These are phyloP conservation scores for Brachypteracias leptosomus DNA, from an alignment of 2,113 vertebrate genomes.

Conservation along the genomic window DNA sequence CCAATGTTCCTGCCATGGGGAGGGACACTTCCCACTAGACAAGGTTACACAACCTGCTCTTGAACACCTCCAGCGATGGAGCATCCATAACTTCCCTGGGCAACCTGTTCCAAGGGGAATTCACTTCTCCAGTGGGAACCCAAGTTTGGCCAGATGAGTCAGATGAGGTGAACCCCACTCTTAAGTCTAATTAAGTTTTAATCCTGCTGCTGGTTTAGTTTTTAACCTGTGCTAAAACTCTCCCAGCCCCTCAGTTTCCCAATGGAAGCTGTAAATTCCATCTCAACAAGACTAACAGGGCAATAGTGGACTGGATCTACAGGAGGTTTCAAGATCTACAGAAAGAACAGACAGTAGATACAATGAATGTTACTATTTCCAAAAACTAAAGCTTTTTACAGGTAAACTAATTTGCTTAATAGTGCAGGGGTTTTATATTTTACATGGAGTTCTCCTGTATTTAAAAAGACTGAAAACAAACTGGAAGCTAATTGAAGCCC, in stretches of 20 bases:
- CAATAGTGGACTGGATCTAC: fast-evolving
- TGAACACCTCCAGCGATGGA: too few relatives aligned
- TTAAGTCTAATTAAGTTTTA: background rate
- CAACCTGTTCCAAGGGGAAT: background rate
- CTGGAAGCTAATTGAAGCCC: background rate
- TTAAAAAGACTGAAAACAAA: background rate
- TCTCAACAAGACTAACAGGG: background rate
- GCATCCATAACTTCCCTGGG: too few relatives aligned
- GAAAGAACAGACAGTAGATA: background rate
- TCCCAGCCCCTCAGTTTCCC: background rate
- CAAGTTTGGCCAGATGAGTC: background rate
- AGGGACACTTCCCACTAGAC: too few relatives aligned
- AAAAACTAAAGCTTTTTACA: background rate
- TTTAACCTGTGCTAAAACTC: background rate
- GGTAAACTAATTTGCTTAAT: background rate
- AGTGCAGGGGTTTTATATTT: background rate
- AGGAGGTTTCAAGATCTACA: background rate
- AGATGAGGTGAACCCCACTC: background rate
- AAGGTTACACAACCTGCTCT: too few relatives aligned
- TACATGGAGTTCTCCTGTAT: background rate
- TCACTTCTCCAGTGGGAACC: background rate
- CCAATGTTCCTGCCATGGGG: too few relatives aligned
- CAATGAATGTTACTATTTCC: background rate
- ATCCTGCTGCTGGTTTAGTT: background rate
- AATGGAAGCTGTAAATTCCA: background rate